Evolutionary conservation across 2,797 vertebrate genomes (phyloP).

Genomic region (Oceanodroma leucorhoa): DNA sequence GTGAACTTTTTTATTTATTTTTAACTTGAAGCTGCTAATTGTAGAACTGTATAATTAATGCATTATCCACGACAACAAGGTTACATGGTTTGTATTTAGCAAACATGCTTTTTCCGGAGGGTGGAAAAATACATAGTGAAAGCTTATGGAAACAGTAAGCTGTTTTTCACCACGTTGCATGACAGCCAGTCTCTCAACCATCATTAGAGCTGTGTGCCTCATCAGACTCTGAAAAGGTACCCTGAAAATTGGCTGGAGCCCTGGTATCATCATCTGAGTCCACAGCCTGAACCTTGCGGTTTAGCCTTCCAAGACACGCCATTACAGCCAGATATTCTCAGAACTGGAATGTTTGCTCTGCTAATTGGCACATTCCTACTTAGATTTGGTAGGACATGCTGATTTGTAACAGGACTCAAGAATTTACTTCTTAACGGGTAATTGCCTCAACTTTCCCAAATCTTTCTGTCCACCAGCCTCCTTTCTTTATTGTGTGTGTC

Average conservation of each 20-base stretch:
- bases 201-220: constrained; percentile 9
- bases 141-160: background rate
- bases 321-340: background rate
- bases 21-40: constrained; percentile 57
- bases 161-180: constrained; percentile 27
- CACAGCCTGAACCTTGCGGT: background rate
- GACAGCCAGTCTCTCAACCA: background rate
- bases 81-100: constrained; percentile 34
- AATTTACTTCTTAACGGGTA: constrained; percentile 51
- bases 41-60: constrained; percentile 54
- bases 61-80: constrained; percentile 42
- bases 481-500: background rate
- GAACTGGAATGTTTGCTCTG: constrained; percentile 28
- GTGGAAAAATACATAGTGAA: constrained; percentile 33
- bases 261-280: background rate
- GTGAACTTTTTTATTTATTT: constrained; percentile 55
- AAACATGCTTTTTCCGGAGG: constrained; percentile 44
- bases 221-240: background rate
- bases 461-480: background rate
- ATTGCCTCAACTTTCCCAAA: constrained; percentile 33
- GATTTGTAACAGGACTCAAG: constrained; percentile 52
- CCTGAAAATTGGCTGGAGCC: background rate
- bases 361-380: constrained; percentile 60
- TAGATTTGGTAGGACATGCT: constrained; percentile 47
- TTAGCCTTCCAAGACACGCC: background rate